Conservation (phyloP, 2,797 vertebrate genomes). For the Falco rusticolus region DNA sequence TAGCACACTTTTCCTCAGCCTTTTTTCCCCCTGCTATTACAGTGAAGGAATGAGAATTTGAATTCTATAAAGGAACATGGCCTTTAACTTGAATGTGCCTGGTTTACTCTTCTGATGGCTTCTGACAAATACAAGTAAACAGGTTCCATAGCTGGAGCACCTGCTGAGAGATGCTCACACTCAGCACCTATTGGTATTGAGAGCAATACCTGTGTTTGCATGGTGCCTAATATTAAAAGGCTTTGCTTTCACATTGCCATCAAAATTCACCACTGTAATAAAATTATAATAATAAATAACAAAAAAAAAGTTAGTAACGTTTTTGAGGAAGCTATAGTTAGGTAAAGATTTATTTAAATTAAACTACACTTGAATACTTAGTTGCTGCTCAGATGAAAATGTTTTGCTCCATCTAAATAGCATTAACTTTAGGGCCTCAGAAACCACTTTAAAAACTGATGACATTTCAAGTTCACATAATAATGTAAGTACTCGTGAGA, state of each 20-base stretch:
- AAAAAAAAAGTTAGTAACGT: neutral
- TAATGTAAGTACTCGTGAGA: neutral
- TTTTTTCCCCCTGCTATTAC: neutral
- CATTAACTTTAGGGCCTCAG: neutral
- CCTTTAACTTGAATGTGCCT: neutral
- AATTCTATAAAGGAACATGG: neutral
- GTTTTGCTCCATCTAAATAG: neutral
- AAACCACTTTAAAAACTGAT: neutral
- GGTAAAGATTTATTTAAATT: neutral
- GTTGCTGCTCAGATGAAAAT: neutral
- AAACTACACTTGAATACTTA: neutral
- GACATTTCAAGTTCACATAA: neutral
- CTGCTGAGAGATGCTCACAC: neutral
- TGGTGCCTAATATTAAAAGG: neutral
- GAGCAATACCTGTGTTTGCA: neutral
- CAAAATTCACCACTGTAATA: neutral
- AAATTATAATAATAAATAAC: neutral
- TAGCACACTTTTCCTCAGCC: accelerated
- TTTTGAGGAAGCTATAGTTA: neutral
- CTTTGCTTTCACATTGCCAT: neutral
- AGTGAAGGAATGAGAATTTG: neutral
- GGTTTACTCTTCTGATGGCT: neutral
- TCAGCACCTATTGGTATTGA: neutral
- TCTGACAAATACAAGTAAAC: neutral
- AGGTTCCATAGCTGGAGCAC: neutral